Percentiles rank a stretch among this genome's conserved stretches.
These are phyloP conservation scores for Tromatobia lineatoria DNA, from an alignment of 2,888 invertebrate genomes.

Conservation along the genomic window DNA sequence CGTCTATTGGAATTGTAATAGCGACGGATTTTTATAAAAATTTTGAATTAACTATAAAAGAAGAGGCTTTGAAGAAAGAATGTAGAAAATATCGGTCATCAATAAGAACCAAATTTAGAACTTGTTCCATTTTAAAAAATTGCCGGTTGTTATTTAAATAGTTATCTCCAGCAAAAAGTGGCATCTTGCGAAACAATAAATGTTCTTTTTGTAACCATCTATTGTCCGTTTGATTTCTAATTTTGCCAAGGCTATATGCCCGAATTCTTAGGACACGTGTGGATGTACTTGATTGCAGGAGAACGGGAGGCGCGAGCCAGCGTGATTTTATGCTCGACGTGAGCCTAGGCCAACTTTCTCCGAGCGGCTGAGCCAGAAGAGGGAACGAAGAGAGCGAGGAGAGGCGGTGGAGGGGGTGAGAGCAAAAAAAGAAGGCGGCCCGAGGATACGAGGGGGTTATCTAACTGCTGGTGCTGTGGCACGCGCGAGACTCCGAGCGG, in stretches of 20 bases:
- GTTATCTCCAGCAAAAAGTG: not conserved
- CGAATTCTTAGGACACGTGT: slow-evolving; percentile 18
- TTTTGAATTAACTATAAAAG: too few relatives aligned
- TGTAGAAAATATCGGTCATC: too few relatives aligned
- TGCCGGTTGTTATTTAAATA: not conserved
- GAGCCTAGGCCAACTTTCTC: slow-evolving; percentile 80
- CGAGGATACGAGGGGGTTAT: slow-evolving; percentile 68
- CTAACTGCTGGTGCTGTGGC: slow-evolving; percentile 64
- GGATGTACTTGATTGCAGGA: not conserved
- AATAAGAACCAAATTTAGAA: too few relatives aligned
- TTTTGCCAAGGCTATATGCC: slow-evolving; percentile 25
- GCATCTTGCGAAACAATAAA: not conserved
- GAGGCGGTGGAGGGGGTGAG: slow-evolving; percentile 19
- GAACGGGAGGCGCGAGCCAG: slow-evolving; percentile 57
- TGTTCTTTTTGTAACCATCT: not conserved
- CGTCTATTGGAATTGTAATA: too few relatives aligned
- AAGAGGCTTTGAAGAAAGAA: too few relatives aligned
- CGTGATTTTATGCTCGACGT: slow-evolving; percentile 78
- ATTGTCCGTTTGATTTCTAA: not conserved
- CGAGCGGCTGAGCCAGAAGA: slow-evolving; percentile 70
- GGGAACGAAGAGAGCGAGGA: slow-evolving; percentile 26
- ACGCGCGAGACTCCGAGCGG: slow-evolving; percentile 51
- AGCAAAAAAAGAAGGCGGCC: slow-evolving; percentile 44
- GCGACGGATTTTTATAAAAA: too few relatives aligned
- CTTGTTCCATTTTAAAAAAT: too few relatives aligned